Conservation (phyloP, 2,888 invertebrate species). For the Temnothorax ravouxi region DNA sequence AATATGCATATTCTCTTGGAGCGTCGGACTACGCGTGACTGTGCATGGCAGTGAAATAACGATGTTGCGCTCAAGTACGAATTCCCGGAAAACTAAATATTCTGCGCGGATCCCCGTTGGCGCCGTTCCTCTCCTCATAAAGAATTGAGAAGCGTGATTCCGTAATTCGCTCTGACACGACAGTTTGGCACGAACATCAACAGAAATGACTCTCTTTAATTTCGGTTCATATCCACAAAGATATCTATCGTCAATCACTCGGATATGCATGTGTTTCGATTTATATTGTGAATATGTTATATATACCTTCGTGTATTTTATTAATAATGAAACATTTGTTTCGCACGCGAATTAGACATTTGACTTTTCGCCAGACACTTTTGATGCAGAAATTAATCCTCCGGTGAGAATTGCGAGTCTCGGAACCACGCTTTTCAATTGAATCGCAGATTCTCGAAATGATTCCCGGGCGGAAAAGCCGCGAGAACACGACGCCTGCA, state of each 20-base stretch:
- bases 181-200: not conserved
- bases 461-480: slow-evolving; percentile 11
- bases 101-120: slow-evolving; percentile 14
- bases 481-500: not conserved
- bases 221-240: not conserved
- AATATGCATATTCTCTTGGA: slow-evolving; percentile 37
- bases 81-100: slow-evolving; percentile 39
- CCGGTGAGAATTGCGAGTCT: not conserved
- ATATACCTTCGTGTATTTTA: not conserved
- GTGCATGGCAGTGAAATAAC: slow-evolving; percentile 39
- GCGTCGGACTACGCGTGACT: slow-evolving; percentile 27
- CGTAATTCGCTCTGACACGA: not conserved
- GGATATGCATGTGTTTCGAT: not conserved
- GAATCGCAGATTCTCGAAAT: slow-evolving; percentile 13
- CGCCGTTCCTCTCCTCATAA: slow-evolving; percentile 16
- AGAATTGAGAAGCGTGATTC: slow-evolving; percentile 27
- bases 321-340: not conserved
- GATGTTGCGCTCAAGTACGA: slow-evolving; percentile 25
- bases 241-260: not conserved
- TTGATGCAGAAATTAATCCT: not conserved
- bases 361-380: not conserved
- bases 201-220: not conserved
- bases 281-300: not conserved
- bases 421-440: slow-evolving; percentile 8
- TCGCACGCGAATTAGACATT: not conserved